phyloP scores from a whole-genome alignment of 2,888 invertebrate species.

The Alviniconcha strummeri region DNA sequence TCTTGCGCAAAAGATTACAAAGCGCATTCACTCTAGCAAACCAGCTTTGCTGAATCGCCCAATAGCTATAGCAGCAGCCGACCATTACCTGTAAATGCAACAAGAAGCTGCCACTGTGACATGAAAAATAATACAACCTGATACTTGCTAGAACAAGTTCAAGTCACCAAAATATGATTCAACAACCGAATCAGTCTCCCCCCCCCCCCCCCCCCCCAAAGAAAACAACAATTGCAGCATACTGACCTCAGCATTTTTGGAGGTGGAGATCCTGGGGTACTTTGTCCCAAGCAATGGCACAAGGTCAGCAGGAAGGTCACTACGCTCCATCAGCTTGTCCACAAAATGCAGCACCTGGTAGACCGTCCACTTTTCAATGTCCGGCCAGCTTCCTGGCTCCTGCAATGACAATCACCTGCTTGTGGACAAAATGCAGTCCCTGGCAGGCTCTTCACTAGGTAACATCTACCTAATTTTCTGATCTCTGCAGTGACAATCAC shows the following conservation, averaged over 20 bases:
- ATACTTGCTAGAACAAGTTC: background rate
- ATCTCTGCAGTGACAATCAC: too few species aligned
- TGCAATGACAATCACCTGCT: background rate
- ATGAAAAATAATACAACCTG: too few species aligned
- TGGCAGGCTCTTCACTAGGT: too few species aligned
- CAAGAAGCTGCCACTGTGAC: too few species aligned
- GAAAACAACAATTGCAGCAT: background rate
- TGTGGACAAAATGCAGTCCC: too few species aligned
- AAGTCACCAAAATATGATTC: background rate
- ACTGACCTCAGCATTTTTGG: constrained; percentile 52
- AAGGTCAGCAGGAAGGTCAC: constrained; percentile 34
- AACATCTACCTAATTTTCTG: too few species aligned
- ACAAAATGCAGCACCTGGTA: constrained; percentile 51
- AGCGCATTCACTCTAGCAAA: too few species aligned
- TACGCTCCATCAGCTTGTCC: constrained; percentile 44
- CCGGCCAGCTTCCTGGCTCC: background rate
- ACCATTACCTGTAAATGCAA: too few species aligned
- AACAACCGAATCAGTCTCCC: background rate
- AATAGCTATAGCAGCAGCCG: too few species aligned
- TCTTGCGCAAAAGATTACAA: too few species aligned
- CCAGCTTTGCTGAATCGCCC: too few species aligned
- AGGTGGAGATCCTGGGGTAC: constrained; percentile 41
- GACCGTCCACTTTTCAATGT: constrained; percentile 43
- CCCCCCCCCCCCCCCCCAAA: background rate
- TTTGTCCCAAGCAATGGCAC: constrained; percentile 33